A percentile compares a stretch with the other conserved stretches of the same genome.
Conservation (phyloP, 2,888 invertebrate species). For the Cephonodes hylas region DNA sequence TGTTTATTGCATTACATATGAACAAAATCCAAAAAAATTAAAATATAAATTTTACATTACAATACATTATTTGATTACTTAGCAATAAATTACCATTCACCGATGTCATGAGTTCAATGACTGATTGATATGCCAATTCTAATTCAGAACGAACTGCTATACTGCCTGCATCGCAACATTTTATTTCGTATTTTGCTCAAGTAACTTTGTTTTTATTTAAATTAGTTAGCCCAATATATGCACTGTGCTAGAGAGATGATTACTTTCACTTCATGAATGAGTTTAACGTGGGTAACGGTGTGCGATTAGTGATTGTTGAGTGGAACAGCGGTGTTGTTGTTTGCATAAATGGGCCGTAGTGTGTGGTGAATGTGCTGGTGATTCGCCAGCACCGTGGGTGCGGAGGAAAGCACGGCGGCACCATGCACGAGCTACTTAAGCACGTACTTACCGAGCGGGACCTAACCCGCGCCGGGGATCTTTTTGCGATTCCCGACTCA, state of each 20-base stretch:
- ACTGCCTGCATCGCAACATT: constrained; percentile 36
- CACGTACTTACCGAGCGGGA: constrained; percentile 94
- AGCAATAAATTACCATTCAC: background rate
- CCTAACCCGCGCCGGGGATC: constrained; percentile 93
- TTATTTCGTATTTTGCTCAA: constrained; percentile 34
- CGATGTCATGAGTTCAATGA: constrained; percentile 16
- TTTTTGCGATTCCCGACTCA: constrained; percentile 93
- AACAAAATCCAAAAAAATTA: background rate
- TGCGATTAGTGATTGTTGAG: background rate
- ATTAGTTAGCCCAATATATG: constrained; percentile 13
- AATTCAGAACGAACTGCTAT: constrained; percentile 44
- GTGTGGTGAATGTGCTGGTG: constrained; percentile 19
- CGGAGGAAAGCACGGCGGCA: constrained; percentile 87
- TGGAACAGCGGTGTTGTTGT: constrained; percentile 38
- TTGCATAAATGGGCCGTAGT: constrained; percentile 31
- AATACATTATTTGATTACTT: background rate
- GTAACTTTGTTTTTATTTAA: constrained; percentile 33
- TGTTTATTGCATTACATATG: background rate
- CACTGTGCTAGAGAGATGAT: constrained; percentile 17
- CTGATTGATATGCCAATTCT: constrained; percentile 28
- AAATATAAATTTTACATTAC: background rate
- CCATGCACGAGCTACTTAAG: constrained; percentile 95
- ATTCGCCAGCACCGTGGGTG: background rate
- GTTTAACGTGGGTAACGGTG: background rate
- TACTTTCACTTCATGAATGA: constrained; percentile 24